These are phyloP conservation scores for Zosterops hypoxanthus DNA, from an alignment of 2,113 vertebrate species.

Conservation along the genomic window DNA sequence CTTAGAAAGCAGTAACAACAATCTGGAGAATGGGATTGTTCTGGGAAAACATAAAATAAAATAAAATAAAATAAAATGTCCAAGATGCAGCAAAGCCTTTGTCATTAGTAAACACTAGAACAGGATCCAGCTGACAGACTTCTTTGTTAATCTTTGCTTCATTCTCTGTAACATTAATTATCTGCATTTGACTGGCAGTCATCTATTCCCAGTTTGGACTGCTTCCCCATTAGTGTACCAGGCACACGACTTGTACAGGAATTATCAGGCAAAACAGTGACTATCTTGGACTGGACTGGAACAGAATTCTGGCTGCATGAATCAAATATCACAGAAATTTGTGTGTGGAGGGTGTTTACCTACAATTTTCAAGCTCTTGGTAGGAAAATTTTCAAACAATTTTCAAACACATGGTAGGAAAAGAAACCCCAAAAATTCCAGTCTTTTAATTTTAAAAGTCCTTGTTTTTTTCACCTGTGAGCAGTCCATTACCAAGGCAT, in stretches of 20 bases:
- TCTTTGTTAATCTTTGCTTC: constrained; percentile 17
- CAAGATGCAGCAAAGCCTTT: background rate
- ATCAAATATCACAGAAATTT: background rate
- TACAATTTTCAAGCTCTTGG: background rate
- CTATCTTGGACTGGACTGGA: background rate
- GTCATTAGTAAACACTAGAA: background rate
- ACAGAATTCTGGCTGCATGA: background rate
- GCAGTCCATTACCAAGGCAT: background rate
- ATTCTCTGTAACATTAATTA: background rate
- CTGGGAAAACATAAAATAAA: background rate
- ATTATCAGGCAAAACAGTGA: background rate
- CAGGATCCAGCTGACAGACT: background rate
- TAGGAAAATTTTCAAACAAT: too few relatives aligned
- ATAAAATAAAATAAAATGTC: background rate
- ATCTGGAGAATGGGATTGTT: background rate
- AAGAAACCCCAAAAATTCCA: background rate
- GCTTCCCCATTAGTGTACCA: background rate
- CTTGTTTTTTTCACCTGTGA: background rate
- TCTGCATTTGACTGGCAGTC: background rate
- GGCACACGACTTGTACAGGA: background rate
- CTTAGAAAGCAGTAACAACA: background rate
- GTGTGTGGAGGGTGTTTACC: background rate
- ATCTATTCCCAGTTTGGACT: background rate
- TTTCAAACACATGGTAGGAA: background rate
- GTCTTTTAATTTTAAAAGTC: background rate